Conservation (phyloP, 1,140 invertebrate species). For the Bacillus rossius region DNA sequence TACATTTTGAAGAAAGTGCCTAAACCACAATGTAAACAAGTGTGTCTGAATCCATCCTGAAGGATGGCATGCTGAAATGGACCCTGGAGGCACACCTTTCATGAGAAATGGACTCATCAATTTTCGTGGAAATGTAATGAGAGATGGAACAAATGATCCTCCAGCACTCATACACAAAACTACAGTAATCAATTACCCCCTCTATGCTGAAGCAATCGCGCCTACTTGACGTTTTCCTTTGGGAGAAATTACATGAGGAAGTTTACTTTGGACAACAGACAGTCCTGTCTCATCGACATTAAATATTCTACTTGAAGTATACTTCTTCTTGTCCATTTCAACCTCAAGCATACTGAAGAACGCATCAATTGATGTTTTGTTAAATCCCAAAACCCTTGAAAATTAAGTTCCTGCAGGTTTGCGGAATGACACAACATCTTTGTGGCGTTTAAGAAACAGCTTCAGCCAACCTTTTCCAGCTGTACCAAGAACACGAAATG, state of each 20-base stretch:
- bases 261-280: slow-evolving; percentile 2
- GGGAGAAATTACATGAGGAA: slow-evolving; percentile 25
- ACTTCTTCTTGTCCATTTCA: background rate
- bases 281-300: background rate
- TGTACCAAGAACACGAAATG: slow-evolving; percentile 22
- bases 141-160: slow-evolving; percentile 31
- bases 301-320: background rate
- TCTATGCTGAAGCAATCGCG: slow-evolving; percentile 26
- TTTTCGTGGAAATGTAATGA: slow-evolving; percentile 35
- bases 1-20: slow-evolving; percentile 28
- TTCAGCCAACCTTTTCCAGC: background rate
- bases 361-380: background rate
- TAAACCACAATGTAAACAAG: slow-evolving; percentile 37
- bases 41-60: slow-evolving; percentile 35
- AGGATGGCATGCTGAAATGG: slow-evolving; percentile 26
- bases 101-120: slow-evolving; percentile 20
- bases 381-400: background rate
- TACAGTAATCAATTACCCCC: slow-evolving; percentile 31
- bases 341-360: background rate
- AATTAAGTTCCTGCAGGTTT: background rate
- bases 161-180: slow-evolving; percentile 33
- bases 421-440: background rate
- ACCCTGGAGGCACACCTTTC: slow-evolving; percentile 23
- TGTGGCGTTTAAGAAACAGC: slow-evolving; percentile 14
- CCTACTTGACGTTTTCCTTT: slow-evolving; percentile 32